Evolutionary conservation across 2,797 vertebrate genomes (phyloP), one percentile per base, ranked within the genome.

Genomic region (Phalloptychus januarius): DNA sequence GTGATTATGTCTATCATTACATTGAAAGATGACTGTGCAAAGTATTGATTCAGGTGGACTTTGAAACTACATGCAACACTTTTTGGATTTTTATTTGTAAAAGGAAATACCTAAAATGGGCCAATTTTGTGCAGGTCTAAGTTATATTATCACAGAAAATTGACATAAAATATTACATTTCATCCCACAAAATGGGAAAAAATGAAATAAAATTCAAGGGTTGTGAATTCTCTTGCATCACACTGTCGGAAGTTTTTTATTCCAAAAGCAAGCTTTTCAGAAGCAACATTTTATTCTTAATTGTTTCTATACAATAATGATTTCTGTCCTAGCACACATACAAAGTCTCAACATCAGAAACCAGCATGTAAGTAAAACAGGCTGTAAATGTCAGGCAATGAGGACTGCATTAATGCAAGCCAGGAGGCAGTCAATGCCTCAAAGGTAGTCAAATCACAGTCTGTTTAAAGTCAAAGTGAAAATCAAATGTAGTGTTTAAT

Each of bases 301-400:
- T 80, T 73, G 3, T 77, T 70, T 25, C 25, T 76, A 28, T 61
- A 74, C 18, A 36, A 72, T 36, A 7, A 45, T 44, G 0, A 58
- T 20, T 46, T 12, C 18, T 45, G 77, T 52, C 20, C 52, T 72
- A 44, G 50, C 28, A 25, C 54, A 85, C 78, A 58, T 46, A 65
- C 33, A 71, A 82, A 78, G 76, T 84, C 70, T 67, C 36, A 73
- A 78, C 31, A 65, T 7, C 20, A 42, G 42, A 75, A 81, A 85
- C 79, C 52, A 81, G 52, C 75, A 82, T 78, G 58, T 72, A 87
- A 88, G 83, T 58, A 83, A 81, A 70, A 79, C 81, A 79, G 74
- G 78, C 40, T 52, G 61, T 85, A 89, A 92, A 94, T 90, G 88
- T 91, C 92, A 92, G 40, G 79, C 65, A 56, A 74, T 31, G 69